These are phyloP conservation scores for Chironomus striatipennis DNA, from an alignment of 1,140 invertebrate species.

Conservation along the genomic window DNA sequence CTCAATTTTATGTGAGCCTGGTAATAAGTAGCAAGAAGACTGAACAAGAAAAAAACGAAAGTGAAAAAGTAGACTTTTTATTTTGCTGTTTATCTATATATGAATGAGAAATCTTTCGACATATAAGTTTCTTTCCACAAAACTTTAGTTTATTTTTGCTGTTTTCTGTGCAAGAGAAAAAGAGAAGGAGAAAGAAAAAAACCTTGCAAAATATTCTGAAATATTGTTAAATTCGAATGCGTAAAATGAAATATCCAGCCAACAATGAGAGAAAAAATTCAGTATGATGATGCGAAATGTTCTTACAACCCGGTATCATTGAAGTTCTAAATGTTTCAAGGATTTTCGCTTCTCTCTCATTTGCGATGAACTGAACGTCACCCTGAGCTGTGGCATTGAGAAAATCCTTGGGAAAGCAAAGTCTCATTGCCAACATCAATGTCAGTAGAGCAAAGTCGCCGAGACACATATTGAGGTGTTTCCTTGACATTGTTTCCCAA, in stretches of 20 bases:
- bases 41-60: constrained; percentile 24
- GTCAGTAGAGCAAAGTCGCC: not conserved
- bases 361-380: not conserved
- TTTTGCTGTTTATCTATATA: no score
- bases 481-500: constrained; percentile 8
- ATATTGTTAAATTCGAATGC: not conserved
- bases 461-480: not conserved
- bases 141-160: not conserved
- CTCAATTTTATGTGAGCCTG: not conserved
- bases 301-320: constrained; percentile 17
- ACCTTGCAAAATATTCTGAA: not conserved
- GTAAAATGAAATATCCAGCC: not conserved
- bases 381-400: constrained; percentile 10
- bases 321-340: constrained; percentile 19
- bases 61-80: constrained; percentile 21
- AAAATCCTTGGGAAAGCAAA: not conserved
- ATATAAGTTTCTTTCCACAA: constrained; percentile 21
- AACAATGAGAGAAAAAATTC: not conserved
- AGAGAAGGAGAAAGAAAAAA: not conserved
- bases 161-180: no score
- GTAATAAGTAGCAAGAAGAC: constrained; percentile 21
- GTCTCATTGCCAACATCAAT: not conserved
- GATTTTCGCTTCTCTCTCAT: not conserved
- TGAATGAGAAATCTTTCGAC: not conserved
- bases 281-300: not conserved